Percentiles rank a stretch among this genome's conserved stretches.
These are phyloP conservation scores for Enoplolaimus lenunculus DNA, from an alignment of 2,888 invertebrate species.

Conservation along the genomic window DNA sequence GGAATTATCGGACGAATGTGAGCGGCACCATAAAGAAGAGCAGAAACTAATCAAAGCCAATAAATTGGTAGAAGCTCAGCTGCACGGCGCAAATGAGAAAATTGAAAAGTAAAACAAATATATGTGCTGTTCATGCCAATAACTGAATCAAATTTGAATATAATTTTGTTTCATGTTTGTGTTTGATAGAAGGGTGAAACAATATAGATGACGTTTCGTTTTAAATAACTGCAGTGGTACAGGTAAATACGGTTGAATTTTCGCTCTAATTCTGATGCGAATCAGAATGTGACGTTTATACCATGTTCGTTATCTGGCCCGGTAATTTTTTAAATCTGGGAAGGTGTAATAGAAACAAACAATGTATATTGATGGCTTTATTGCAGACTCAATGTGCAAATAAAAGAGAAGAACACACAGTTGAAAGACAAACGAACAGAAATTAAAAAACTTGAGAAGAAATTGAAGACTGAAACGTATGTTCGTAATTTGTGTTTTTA, in stretches of 20 bases:
- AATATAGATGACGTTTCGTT: neutral
- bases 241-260: no score
- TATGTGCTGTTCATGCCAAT: no score
- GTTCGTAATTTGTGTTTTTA: no score
- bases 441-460: constrained; percentile 33
- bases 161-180: no score
- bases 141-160: no score
- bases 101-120: constrained; percentile 19
- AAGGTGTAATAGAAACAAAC: no score
- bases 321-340: no score
- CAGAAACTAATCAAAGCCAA: constrained; percentile 23
- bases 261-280: no score
- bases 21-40: constrained; percentile 24
- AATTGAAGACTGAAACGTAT: constrained; percentile 20
- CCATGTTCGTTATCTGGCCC: no score
- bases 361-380: neutral
- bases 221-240: no score
- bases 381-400: neutral
- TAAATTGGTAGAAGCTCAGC: constrained; percentile 24
- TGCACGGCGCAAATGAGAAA: constrained; percentile 23
- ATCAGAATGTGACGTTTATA: no score
- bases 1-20: constrained; percentile 24
- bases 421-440: constrained; percentile 28
- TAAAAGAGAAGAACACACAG: constrained; percentile 22
- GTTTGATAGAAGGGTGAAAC: no score